A percentile compares a stretch with the other conserved stretches of the same genome.
Evolutionary conservation across 1,140 invertebrate species (phyloP).

Genomic region (Trichonephila clavipes): DNA sequence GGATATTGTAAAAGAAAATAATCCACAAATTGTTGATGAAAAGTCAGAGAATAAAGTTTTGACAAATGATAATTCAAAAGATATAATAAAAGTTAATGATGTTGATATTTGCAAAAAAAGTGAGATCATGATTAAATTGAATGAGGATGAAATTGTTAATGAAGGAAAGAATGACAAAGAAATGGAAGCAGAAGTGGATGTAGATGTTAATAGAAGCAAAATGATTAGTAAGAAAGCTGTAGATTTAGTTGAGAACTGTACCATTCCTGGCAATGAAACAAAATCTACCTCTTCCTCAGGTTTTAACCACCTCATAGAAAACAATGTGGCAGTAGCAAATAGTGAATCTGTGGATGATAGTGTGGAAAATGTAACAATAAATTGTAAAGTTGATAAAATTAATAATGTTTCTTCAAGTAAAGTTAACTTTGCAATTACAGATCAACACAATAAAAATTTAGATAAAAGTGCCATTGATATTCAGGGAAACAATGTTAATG

Average conservation of each 20-base stretch:
- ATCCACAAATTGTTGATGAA: not conserved
- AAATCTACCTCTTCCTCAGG: slow-evolving; percentile 47
- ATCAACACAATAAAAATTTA: not conserved
- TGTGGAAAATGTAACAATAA: not conserved
- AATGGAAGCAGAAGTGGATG: not conserved
- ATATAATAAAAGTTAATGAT: not conserved
- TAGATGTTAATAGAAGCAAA: not conserved
- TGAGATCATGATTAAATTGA: not conserved
- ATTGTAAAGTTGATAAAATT: slow-evolving; percentile 29
- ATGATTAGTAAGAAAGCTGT: not conserved
- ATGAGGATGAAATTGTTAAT: no score
- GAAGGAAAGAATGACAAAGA: not conserved
- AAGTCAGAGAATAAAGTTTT: not conserved
- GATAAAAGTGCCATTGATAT: slow-evolving; percentile 19
- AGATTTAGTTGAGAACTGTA: slow-evolving; percentile 15
- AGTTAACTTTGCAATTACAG: slow-evolving; percentile 21
- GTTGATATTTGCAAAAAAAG: not conserved
- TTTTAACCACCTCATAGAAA: not conserved
- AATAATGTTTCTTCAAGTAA: not conserved
- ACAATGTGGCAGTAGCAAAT: not conserved
- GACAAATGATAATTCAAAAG: not conserved
- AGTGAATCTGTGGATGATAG: not conserved
- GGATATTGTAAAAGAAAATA: not conserved
- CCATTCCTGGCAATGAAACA: not conserved
- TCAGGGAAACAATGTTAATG: not conserved